These are phyloP conservation scores for Rhopalosiphum nymphaeae DNA, from an alignment of 2,888 invertebrate genomes.

Conservation along the genomic window DNA sequence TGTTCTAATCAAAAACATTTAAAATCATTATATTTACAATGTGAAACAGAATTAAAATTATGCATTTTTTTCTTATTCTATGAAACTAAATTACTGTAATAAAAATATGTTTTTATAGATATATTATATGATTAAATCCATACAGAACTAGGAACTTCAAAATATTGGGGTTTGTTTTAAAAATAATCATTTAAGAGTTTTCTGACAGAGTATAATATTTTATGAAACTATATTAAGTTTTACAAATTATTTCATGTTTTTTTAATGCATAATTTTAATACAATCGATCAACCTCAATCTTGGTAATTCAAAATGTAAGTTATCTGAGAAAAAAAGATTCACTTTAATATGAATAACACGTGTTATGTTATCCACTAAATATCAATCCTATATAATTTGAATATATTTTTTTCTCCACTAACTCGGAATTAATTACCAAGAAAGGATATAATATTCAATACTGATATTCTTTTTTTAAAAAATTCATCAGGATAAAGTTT, in stretches of 20 bases:
- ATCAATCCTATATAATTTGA: neutral
- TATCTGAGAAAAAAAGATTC: neutral
- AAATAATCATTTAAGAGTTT: neutral
- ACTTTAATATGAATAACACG: neutral
- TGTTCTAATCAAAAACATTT: neutral
- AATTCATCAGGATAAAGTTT: neutral
- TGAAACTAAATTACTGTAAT: neutral
- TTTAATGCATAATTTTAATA: neutral
- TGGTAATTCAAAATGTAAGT: neutral
- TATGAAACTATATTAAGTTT: neutral
- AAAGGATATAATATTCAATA: neutral
- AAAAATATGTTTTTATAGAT: neutral
- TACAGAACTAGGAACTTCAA: neutral
- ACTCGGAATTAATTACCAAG: neutral
- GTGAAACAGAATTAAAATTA: neutral
- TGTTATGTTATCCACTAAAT: neutral
- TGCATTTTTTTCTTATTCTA: neutral
- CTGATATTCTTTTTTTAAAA: neutral
- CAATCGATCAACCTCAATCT: neutral
- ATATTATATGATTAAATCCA: neutral
- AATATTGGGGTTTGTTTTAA: neutral
- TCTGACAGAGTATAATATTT: neutral
- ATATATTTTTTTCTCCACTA: neutral
- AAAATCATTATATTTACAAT: neutral
- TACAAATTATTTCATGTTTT: neutral